These are phyloP conservation scores for Sturmia bella DNA, from an alignment of 2,888 invertebrate genomes.

Conservation along the genomic window DNA sequence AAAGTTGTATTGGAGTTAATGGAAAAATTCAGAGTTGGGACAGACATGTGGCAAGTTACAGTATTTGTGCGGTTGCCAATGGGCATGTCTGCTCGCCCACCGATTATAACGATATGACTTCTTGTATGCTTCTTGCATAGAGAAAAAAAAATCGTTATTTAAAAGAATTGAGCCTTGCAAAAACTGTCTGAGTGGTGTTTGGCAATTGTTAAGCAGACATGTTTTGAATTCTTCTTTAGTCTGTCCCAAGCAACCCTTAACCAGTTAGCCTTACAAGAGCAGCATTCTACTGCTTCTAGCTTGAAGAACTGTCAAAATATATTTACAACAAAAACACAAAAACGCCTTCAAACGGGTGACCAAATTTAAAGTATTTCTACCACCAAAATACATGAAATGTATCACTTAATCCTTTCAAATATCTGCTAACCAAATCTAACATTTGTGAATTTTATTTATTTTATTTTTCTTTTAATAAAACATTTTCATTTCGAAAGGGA, in stretches of 20 bases:
- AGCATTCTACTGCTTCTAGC: too few relatives aligned
- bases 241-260: too few relatives aligned
- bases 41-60: slow-evolving; percentile 29
- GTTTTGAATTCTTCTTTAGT: too few relatives aligned
- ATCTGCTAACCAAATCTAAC: background rate
- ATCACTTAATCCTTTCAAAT: slow-evolving; percentile 23
- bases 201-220: too few relatives aligned
- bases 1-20: slow-evolving; percentile 8
- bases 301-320: too few relatives aligned
- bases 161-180: slow-evolving; percentile 12
- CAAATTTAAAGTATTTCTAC: too few relatives aligned
- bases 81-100: slow-evolving; percentile 39
- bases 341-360: too few relatives aligned
- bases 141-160: background rate
- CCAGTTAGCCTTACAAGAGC: too few relatives aligned
- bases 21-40: slow-evolving; percentile 17
- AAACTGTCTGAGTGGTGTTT: too few relatives aligned
- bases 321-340: too few relatives aligned
- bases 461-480: slow-evolving; percentile 3
- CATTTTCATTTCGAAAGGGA: slow-evolving; percentile 1
- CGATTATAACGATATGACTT: slow-evolving; percentile 4
- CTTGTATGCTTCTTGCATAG: background rate
- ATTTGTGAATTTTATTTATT: background rate
- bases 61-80: slow-evolving; percentile 51
- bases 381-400: too few relatives aligned